phyloP scores from a whole-genome alignment of 2,113 vertebrate species.

The Clinocottus analis region DNA sequence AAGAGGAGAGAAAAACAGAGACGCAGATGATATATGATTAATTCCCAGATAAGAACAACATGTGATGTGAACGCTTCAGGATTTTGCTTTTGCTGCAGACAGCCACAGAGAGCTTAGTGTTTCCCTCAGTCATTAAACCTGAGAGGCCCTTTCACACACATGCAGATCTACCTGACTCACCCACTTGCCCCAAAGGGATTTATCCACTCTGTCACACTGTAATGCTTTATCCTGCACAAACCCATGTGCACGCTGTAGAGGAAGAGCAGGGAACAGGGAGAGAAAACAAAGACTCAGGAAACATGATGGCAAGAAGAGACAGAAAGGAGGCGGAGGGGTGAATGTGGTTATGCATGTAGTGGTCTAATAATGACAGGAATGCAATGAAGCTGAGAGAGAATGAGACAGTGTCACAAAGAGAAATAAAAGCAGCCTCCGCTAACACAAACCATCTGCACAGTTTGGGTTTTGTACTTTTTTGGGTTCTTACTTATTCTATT shows the following conservation, averaged over 20 bases:
- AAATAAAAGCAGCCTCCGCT: not conserved
- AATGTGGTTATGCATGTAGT: too few species aligned
- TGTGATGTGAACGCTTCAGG: slow-evolving; percentile 2
- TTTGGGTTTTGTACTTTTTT: not conserved
- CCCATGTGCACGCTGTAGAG: slow-evolving; percentile 30
- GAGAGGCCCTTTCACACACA: slow-evolving; percentile 44
- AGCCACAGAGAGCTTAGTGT: slow-evolving; percentile 15
- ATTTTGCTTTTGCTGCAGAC: not conserved
- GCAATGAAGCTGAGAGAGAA: too few species aligned
- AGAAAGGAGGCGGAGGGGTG: too few species aligned
- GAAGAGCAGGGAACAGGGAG: not conserved
- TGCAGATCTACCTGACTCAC: slow-evolving; percentile 84
- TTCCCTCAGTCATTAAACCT: slow-evolving; percentile 45
- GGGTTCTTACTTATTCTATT: not conserved
- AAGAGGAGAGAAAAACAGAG: not conserved
- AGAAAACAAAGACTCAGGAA: not conserved
- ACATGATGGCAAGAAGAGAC: too few species aligned
- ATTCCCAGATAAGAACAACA: not conserved
- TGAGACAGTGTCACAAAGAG: too few species aligned
- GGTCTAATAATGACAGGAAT: too few species aligned
- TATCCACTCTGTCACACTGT: slow-evolving; percentile 72
- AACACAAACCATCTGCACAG: not conserved
- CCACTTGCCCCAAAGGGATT: slow-evolving; percentile 80
- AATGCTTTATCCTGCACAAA: slow-evolving; percentile 73
- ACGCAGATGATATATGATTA: not conserved